Conservation (phyloP, 2,113 vertebrate genomes). For the Syngnathus floridae region DNA sequence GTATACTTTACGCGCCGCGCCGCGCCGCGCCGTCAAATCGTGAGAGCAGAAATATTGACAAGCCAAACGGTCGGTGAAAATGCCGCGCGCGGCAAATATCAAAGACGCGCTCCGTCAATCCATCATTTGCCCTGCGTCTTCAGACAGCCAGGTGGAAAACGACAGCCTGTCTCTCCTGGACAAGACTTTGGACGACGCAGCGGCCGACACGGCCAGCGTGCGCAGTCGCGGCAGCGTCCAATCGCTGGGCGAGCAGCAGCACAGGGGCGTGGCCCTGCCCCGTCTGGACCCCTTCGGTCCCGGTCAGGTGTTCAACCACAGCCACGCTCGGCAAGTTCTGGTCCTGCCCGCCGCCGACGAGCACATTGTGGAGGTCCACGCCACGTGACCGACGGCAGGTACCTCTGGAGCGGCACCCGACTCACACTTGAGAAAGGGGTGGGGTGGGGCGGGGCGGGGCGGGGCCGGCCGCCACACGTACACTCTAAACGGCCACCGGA, state of each 20-base stretch:
- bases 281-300: conserved; percentile 84
- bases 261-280: conserved; percentile 86
- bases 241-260: conserved; percentile 77
- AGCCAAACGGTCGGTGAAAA: too few relatives aligned
- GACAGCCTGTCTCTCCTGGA: conserved; percentile 90
- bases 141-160: conserved; percentile 94
- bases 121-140: background rate
- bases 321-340: conserved; percentile 78
- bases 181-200: conserved; percentile 82
- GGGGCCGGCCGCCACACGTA: background rate
- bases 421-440: background rate
- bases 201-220: conserved; percentile 77
- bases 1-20: too few relatives aligned
- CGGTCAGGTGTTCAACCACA: conserved; percentile 90
- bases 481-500: background rate
- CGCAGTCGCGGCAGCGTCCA: conserved; percentile 80
- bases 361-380: conserved; percentile 91
- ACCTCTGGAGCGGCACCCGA: background rate
- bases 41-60: too few relatives aligned
- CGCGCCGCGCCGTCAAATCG: too few relatives aligned
- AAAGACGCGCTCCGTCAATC: too few relatives aligned
- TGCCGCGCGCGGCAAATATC: too few relatives aligned
- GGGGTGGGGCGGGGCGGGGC: too few relatives aligned
- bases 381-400: conserved; percentile 76
- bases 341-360: conserved; percentile 89